Evolutionary conservation across 2,113 vertebrate species (phyloP), one percentile per base, ranked within the genome.

Genomic region (Silurus glanis): DNA sequence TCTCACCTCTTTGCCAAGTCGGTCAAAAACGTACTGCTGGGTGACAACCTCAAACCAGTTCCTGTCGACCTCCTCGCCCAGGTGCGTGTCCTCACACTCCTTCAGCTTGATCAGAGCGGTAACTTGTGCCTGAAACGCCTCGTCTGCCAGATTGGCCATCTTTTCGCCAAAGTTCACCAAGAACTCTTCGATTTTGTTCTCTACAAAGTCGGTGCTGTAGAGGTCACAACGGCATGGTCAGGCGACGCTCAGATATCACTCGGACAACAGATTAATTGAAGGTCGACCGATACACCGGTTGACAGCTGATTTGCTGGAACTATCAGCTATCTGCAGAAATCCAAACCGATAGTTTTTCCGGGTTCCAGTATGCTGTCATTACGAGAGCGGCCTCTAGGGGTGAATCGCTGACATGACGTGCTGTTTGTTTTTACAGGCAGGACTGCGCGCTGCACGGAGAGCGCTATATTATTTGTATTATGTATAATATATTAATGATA

Each of bases 21-120:
- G 94, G 90, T 97, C 94, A 9, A 99, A 99, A 82, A 99, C 90
- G 83, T 98, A 98, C 90, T 99, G 97, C 94, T 98, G 97, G 0
- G 97, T 99, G 87, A 97, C 94, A 6, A 99, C 97, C 92, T 99
- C 98, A 0, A 95, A 96, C 98, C 98, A 99, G 95, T 99, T 98
- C 79, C 98, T 95, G 90, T 98, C 97, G 61, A 99, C 98, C 90
- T 99, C 98, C 90, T 99, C 97, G 0, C 97, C 97, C 9, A 99
- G 97, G 87, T 99, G 97, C 0, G 97, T 96, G 74, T 99, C 98
- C 91, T 99, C 97, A 0, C 97, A 97, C 90, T 98, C 96, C 92
- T 99, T 99, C 87, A 98, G 95, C 92, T 99, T 97, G 92, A 99
- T 96, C 83, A 99, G 95, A 53, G 97, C 97, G 47, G 95, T 97